A percentile compares a stretch with the other conserved stretches of the same genome.
Conservation (phyloP, 2,113 vertebrate genomes). For the Corydoras maculifer region DNA sequence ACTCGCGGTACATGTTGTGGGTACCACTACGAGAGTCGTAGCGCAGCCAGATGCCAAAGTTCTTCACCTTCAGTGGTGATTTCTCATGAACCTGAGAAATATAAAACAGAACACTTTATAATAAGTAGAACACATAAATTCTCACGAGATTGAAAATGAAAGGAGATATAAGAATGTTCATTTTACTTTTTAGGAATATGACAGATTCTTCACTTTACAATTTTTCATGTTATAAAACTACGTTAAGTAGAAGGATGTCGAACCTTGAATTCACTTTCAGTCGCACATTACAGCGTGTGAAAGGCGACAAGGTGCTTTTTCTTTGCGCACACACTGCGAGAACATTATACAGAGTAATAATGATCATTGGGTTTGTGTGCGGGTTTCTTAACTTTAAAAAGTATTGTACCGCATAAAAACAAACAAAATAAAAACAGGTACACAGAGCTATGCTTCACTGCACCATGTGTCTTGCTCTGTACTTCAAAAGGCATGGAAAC, state of each 20-base stretch:
- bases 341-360: slow-evolving; percentile 57
- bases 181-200: too few relatives aligned
- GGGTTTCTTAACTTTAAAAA: neutral
- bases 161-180: too few relatives aligned
- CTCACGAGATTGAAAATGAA: too few relatives aligned
- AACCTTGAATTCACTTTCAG: slow-evolving; percentile 75
- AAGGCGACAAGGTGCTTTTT: slow-evolving; percentile 76
- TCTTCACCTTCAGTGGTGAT: slow-evolving; percentile 88
- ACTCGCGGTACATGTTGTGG: slow-evolving; percentile 99
- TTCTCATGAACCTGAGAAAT: slow-evolving; percentile 84
- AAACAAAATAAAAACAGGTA: neutral
- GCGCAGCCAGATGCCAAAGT: slow-evolving; percentile 97
- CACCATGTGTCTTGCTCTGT: too few relatives aligned
- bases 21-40: slow-evolving; percentile 96
- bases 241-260: slow-evolving; percentile 44
- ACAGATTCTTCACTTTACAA: too few relatives aligned
- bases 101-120: neutral
- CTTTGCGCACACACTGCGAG: slow-evolving; percentile 74
- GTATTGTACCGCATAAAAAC: too few relatives aligned
- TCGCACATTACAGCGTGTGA: slow-evolving; percentile 65
- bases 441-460: too few relatives aligned
- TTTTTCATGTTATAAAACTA: too few relatives aligned
- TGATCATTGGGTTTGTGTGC: slow-evolving; percentile 77
- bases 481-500: too few relatives aligned
- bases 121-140: too few relatives aligned